These are phyloP conservation scores for Ahaetulla prasina DNA, from an alignment of 2,113 vertebrate genomes.

Conservation along the genomic window DNA sequence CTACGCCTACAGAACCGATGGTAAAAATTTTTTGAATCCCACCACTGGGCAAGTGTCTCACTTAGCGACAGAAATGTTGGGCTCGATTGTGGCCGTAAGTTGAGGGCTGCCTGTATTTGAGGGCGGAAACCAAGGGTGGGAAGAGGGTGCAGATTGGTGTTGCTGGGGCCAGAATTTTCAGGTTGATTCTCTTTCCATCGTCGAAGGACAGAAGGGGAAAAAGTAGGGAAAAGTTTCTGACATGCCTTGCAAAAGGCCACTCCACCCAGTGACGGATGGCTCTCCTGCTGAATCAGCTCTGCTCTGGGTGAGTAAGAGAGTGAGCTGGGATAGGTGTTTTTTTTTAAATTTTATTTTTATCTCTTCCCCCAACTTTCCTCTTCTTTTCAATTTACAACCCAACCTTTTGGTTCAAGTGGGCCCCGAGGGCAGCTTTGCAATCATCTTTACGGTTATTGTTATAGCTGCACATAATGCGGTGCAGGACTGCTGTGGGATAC, in stretches of 20 bases:
- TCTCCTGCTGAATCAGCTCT: not conserved
- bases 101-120: too few species aligned
- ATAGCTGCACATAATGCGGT: not conserved
- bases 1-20: too few species aligned
- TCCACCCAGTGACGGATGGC: not conserved
- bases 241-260: not conserved
- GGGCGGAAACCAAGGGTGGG: not conserved
- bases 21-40: too few species aligned
- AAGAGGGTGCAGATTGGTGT: not conserved
- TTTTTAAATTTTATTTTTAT: too few species aligned
- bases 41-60: too few species aligned
- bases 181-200: too few species aligned
- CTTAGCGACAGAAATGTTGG: too few species aligned
- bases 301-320: not conserved
- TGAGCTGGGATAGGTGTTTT: not conserved
- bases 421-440: not conserved
- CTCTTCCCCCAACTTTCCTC: not conserved
- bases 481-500: not conserved
- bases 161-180: not conserved
- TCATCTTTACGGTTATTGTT: not conserved
- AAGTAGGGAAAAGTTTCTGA: not conserved
- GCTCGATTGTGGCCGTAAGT: too few species aligned
- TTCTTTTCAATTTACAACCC: conserved; percentile 15
- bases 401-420: not conserved
- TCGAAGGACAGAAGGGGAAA: not conserved